Evolutionary conservation across 2,113 vertebrate species (phyloP), one percentile per base, ranked within the genome.

Genomic region (Eleginops maclovinus): DNA sequence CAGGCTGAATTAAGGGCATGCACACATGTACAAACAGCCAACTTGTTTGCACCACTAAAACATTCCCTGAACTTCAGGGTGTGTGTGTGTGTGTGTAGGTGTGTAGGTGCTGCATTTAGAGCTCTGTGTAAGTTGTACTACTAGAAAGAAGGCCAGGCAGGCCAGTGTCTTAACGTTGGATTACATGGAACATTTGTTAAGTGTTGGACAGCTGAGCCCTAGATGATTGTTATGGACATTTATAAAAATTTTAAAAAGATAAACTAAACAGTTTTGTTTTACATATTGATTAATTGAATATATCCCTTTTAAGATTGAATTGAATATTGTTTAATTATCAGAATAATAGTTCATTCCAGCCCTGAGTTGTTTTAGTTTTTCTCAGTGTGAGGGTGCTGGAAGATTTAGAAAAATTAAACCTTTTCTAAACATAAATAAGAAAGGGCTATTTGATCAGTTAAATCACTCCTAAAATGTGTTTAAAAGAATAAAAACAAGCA

Each of bases 91-190:
- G 36, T 40, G 8, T 12, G 44, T 64, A 44, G 36, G 71, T 82
- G 72, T 75, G n/a, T 78, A 71, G 72, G 41, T 83, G 65, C 75
- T 67, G 61, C 16, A 9, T 56, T 40, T 53, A 72, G 61, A 72
- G 12, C 44, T n/a, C 41, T 47, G 79, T 74, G 72, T 53, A 21
- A 22, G 16, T 77, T 75, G 36, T 70, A 67, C 62, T 84, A 68
- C 79, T 70, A 61, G 46, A 83, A 83, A 77, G 69, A 72, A 36
- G 31, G 31, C 31, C 31, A 8, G 31, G 31, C 5, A 1, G 28
- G 5, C 28, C 5, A 31, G 28, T 31, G 31, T 36, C 31, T 36
- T 36, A 36, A 36, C 31, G 8, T 36, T 36, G 8, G 31, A 36
- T 36, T 36, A 36, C 5, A 8, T 36, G 6, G 1, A 36, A 36